Evolutionary conservation across 2,113 vertebrate species (phyloP), one percentile per base, ranked within the genome.

Genomic region (Cariama cristata): DNA sequence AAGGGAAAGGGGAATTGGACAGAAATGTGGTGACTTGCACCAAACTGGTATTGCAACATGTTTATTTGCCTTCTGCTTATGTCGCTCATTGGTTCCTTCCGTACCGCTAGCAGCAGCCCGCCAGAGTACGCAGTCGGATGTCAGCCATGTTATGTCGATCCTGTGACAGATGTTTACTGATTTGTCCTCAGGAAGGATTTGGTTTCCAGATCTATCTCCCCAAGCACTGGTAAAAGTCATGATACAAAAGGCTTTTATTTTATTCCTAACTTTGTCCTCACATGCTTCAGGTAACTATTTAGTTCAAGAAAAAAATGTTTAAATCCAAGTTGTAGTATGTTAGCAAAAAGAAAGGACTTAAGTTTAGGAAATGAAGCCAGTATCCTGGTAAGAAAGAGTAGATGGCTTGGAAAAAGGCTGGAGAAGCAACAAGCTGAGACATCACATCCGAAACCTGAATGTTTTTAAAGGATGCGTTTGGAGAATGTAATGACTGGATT

Each of bases 181-280:
- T 91, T 77, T 89, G 76, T 95, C 66, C 64, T 84, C 44, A 44
- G 69, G 72, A 94, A 96, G 28, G 33, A 71, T 89, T 59, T 71
- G 52, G 52, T 94, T 95, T 94, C 68, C 52, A 69, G 56, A 55
- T 42, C 47, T 66, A 17, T 47, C 52, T 89, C 92, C 21, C 35
- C 63, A 66, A 40, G 45, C 56, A 71, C 16, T 72, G 33, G 40
- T 26, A 91, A 63, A 92, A 88, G 22, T 38, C 28, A 24, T 21
- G 52, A 47, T 28, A 40, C 22, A 42, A 84, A 42, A 59, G 60
- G 52, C 30, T 87, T 71, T 92, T 40, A 76, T 82, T 92, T 84
- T 63, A 67, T 66, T 93, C 52, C 59, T 62, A 69, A 56, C 18
- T 97, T 86, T 72, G 28, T 58, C 44, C 38, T 76, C 55, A 59